Evolutionary conservation across 1,140 invertebrate species (phyloP), one percentile per base, ranked within the genome.

Genomic region (Heliothis virescens): DNA sequence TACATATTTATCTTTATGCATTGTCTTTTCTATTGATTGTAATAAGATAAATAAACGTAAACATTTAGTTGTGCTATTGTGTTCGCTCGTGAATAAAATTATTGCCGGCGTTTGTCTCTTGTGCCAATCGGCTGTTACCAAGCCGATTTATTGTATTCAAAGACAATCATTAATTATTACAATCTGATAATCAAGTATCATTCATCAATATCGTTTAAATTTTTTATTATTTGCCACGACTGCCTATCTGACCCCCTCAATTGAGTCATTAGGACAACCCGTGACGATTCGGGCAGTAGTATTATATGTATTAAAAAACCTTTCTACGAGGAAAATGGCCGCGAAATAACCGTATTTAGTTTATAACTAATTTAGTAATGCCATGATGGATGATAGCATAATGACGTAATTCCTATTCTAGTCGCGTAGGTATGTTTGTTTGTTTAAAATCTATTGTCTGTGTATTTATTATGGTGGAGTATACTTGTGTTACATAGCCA

Each of bases 381-480:
- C 21, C n/a, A 52, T 52, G 48, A 52, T 53, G 18, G 18, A 26
- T 69, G 65, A 26, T 29, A 53, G 50, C 65, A 52, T 26, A 9
- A 26, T 69, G 65, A 69, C 65, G 21, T 53, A 26, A 69, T 69
- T 53, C 26, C 48, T 53, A 29, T 52, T 13, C 21, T 69, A 15
- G 16, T 52, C 62, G 18, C 7, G 13, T 21, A 53, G 13, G 41
- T 69, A 52, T 21, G 48, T 69, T 18, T 69, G 63, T 67, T 67
- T 67, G 50, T 69, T 69, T 69, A 29, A 52, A 69, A 29, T 69
- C 50, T 69, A 69, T 69, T 69, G 65, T 69, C 50, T 69, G 18
- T 29, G 26, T 53, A 21, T 69, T 21, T 59, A 57, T 41, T 67
- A 78, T 29, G 60, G 18, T 41, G 3, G 29, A 65, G 13, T n/a